Conservation (phyloP, 1,140 invertebrate genomes). For the Cherax quadricarinatus region DNA sequence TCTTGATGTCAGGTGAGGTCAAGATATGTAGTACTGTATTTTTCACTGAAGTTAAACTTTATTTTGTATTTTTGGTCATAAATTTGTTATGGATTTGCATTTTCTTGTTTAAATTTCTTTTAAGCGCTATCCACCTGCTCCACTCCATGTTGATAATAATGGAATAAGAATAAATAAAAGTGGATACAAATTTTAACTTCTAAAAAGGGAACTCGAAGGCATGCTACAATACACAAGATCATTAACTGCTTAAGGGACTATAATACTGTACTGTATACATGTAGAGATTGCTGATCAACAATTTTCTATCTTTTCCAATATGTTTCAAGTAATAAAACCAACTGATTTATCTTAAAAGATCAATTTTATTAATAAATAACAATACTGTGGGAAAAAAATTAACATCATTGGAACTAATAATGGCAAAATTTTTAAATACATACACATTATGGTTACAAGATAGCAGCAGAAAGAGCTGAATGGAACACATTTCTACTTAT, state of each 20-base stretch:
- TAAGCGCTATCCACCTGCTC: too few species aligned
- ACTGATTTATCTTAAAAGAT: neutral
- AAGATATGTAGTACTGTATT: too few species aligned
- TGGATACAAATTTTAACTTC: too few species aligned
- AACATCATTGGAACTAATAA: neutral
- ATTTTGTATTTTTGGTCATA: neutral
- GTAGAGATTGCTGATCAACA: too few species aligned
- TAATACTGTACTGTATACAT: too few species aligned
- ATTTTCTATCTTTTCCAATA: neutral
- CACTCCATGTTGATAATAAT: too few species aligned
- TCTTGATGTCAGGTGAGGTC: too few species aligned
- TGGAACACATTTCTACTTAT: neutral
- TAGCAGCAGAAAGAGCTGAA: neutral
- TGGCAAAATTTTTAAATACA: neutral
- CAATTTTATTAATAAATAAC: conserved; percentile 1
- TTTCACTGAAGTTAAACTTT: neutral
- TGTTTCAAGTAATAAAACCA: neutral
- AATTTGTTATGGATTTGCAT: neutral
- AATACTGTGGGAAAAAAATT: neutral
- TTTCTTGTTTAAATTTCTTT: too few species aligned
- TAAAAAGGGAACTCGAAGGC: too few species aligned
- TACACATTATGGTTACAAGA: neutral
- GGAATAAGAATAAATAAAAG: too few species aligned
- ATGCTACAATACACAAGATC: too few species aligned
- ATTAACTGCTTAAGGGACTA: too few species aligned